Base-by-base conservation (phyloP, 2,888 invertebrate species). In the Clistopyga incitator region DNA sequence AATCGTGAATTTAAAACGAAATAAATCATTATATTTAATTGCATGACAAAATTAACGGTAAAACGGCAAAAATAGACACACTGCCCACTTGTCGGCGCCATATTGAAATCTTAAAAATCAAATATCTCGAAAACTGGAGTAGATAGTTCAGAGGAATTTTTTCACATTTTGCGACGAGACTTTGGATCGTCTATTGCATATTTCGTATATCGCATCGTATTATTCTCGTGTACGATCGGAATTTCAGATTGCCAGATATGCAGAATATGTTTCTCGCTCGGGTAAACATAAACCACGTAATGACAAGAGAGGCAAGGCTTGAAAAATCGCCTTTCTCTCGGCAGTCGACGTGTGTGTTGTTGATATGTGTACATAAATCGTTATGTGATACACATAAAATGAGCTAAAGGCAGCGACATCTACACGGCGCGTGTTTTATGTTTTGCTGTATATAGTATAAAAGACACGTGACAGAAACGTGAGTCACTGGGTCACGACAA, bases 401-500 rank as follows among this genome's bases (percentile, higher is more conserved):
- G 42, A 45, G 25, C 18, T 59, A 25, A 8, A 42, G 29, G 45
- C 2, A 25, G 10, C 25, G 54, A 59, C 15, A 42, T 38, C 3
- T 54, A 3, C 18, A 50, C 6, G 3, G 20, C 20, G 8, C 11
- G 20, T 20, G 45, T 11, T 23, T 3, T 3, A 65, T 23, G 65
- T 25, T 59, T 56, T 45, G 8, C 29, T 34, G n/a, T 45, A 45
- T 10, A 56, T 47, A 25, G 54, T 20, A 38, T 10, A 38, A 18
- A 61, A 20, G 6, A 18, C 25, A 71, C 42, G 47, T 71, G 76
- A 72, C 38, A 61, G 50, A 61, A 23, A n/a, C 71, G 76, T 89
- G 88, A 88, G 70, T 89, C 89, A 89, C 67, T 85, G 56, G 65
- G 85, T 79, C 70, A 29, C 47, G 47, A 82, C 52, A 78, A 72